A percentile compares a stretch with the other conserved stretches of the same genome.
Evolutionary conservation across 2,888 invertebrate genomes (phyloP).

Genomic region (Euzophera pinguis): DNA sequence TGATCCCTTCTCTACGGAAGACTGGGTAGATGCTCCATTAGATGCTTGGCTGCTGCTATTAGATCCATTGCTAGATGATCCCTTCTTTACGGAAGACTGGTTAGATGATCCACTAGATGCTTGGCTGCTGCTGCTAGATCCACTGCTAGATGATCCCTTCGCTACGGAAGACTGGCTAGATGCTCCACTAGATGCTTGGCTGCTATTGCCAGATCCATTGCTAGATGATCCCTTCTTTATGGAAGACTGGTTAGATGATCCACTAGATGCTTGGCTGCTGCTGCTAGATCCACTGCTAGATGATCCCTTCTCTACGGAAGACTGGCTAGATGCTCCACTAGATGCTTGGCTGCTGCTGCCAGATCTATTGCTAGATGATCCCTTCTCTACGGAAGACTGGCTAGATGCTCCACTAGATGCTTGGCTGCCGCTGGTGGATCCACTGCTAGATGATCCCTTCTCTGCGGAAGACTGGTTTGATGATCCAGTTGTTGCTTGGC

Average conservation of each 20-base stretch:
- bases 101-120: neutral
- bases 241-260: neutral
- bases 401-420: neutral
- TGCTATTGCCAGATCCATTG: neutral
- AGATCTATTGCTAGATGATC: neutral
- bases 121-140: neutral
- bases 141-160: neutral
- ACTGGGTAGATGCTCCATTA: neutral
- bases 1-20: neutral
- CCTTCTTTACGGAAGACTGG: no score
- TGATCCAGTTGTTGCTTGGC: neutral
- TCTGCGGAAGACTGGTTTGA: neutral
- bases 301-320: neutral
- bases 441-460: neutral
- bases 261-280: neutral
- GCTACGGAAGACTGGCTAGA: neutral
- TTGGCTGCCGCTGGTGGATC: neutral
- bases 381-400: neutral
- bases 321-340: neutral
- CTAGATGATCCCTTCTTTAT: neutral
- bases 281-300: neutral
- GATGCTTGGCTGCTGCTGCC: neutral
- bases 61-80: neutral
- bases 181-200: neutral
- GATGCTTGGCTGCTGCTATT: neutral